Evolutionary conservation across 1,140 invertebrate species (phyloP).

Genomic region (Zaprionus ghesquierei): DNA sequence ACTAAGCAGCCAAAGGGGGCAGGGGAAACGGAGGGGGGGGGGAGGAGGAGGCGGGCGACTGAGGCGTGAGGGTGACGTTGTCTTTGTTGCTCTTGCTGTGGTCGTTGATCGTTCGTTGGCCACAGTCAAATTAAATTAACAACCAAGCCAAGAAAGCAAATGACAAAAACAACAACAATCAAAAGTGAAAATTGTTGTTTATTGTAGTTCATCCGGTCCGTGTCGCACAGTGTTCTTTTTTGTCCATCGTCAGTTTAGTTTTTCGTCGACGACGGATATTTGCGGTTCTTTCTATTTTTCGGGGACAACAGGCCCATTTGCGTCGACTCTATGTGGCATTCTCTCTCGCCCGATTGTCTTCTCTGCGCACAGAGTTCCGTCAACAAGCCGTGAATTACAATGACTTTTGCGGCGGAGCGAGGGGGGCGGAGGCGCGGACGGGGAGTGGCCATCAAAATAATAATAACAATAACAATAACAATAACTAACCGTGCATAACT

Average conservation of each 20-base stretch:
- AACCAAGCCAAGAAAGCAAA: conserved; percentile 31
- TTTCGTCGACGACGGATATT: conserved; percentile 53
- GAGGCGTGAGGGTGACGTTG: conserved; percentile 1
- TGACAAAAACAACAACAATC: conserved; percentile 21
- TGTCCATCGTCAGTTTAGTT: conserved; percentile 38
- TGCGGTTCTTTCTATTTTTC: conserved; percentile 62
- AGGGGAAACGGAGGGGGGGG: not conserved
- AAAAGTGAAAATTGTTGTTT: conserved; percentile 73
- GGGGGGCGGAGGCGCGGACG: too few relatives aligned
- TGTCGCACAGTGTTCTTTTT: conserved; percentile 1
- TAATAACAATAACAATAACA: conserved; percentile 5
- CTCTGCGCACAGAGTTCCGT: not conserved
- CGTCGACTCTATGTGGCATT: not conserved
- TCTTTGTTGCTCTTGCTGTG: conserved; percentile 42
- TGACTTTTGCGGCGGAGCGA: not conserved
- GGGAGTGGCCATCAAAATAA: not conserved
- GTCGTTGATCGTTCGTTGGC: conserved; percentile 68
- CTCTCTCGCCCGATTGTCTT: conserved; percentile 26
- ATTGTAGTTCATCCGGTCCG: conserved; percentile 63
- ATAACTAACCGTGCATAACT: not conserved
- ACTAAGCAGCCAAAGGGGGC: conserved; percentile 18
- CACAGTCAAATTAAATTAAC: conserved; percentile 73
- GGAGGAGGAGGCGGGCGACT: conserved; percentile 15
- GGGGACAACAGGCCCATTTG: conserved; percentile 60
- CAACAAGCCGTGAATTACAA: conserved; percentile 34